Percentiles rank a stretch among this genome's conserved stretches.
phyloP scores from a whole-genome alignment of 1,140 invertebrate genomes.

The Stenopsyche tienmushanensis region DNA sequence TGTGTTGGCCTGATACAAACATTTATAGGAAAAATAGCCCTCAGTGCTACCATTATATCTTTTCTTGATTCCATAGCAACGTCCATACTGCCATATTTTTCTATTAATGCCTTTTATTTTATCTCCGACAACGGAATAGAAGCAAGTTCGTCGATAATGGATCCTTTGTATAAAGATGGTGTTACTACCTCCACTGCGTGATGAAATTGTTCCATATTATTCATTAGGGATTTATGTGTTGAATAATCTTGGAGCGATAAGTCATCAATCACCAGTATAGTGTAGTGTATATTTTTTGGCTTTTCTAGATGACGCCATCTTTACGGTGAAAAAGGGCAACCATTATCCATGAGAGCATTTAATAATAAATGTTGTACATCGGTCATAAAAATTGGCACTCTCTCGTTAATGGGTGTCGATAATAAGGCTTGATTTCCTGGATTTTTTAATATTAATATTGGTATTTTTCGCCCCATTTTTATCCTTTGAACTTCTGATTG shows the following conservation, averaged over 20 bases:
- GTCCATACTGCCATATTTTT: slow-evolving; percentile 68
- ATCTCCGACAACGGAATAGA: slow-evolving; percentile 71
- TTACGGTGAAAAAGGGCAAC: slow-evolving; percentile 65
- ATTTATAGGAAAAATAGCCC: slow-evolving; percentile 64
- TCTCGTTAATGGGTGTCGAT: slow-evolving; percentile 52
- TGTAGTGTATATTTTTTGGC: slow-evolving; percentile 66
- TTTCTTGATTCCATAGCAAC: slow-evolving; percentile 63
- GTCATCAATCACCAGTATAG: slow-evolving; percentile 76
- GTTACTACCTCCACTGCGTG: slow-evolving; percentile 72
- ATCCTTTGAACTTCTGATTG: slow-evolving; percentile 54
- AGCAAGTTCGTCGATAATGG: slow-evolving; percentile 74
- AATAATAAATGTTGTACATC: slow-evolving; percentile 83
- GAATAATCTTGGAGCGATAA: slow-evolving; percentile 72
- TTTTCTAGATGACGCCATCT: slow-evolving; percentile 85
- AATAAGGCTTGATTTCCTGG: slow-evolving; percentile 64
- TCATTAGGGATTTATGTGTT: slow-evolving; percentile 63
- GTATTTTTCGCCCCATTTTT: slow-evolving; percentile 60
- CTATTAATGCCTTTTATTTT: slow-evolving; percentile 64
- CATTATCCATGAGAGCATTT: slow-evolving; percentile 70
- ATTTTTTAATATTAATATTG: slow-evolving; percentile 61
- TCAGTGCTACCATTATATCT: slow-evolving; percentile 67
- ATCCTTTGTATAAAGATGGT: slow-evolving; percentile 68
- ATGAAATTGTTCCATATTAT: slow-evolving; percentile 60
- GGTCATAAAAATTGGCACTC: slow-evolving; percentile 75
- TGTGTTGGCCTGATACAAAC: slow-evolving; percentile 43